Base-by-base conservation (phyloP, 1,140 invertebrate species). In the Idris sp. region DNA sequence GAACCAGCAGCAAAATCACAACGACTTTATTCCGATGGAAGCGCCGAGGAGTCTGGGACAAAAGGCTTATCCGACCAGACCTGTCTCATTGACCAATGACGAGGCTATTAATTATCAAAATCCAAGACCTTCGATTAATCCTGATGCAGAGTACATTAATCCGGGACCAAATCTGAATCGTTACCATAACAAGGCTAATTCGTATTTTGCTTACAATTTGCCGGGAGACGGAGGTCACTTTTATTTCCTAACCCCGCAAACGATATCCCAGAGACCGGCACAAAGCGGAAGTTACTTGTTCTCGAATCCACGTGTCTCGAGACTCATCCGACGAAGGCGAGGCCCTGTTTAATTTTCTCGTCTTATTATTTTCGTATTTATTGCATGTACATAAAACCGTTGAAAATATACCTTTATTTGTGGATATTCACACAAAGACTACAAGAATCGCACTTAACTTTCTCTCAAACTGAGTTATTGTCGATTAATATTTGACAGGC, bases 241-340 rank as follows among this genome's bases (percentile, higher is more conserved):
- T 78, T 94, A 94, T 80, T 93, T 93, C 86, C 82, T 94, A 26
- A 92, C 93, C 28, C 93, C 93, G 1, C 92, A 92, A 78, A 87
- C 90, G 2, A 78, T 86, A 18, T 87, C 88, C 16, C 87, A 87
- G 46, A 82, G 85, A 26, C 83, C 86, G 11, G 83, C 83, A 2
- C 53, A 38, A 4, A 62, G 53, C 30, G 76, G 67, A 0, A 81
- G 74, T 3, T 89, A 85, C 58, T 53, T 87, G 4, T 89, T 85
- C 78, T 74, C 61, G 40, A 87, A 78, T 74, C 85, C 72, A 59
- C 85, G 79, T 71, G 87, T 77, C 81, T 84, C 86, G 68, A 89
- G 79, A 56, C 83, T 81, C 78, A 77, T 79, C 75, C 87, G 77
- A 86, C 87, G 84, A 81, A 87, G 82, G 84, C 88, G 86, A 79